Evolutionary conservation across 2,113 vertebrate genomes (phyloP), one percentile per base, ranked within the genome.

Genomic region (Zingel zingel): DNA sequence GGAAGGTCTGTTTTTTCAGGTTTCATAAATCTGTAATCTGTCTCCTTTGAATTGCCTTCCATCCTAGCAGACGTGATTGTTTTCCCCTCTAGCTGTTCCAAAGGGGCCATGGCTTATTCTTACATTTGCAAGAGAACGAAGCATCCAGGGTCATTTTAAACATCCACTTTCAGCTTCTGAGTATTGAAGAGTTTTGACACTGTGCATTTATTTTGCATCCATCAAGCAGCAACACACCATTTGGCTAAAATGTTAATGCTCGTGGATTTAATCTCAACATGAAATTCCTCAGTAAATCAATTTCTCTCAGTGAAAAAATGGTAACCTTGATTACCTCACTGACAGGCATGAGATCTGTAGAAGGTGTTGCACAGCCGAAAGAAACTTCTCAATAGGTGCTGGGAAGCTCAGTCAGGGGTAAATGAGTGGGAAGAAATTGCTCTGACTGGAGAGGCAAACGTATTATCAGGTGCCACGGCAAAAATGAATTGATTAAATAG

Each of bases 401-500:
- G 63, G 59, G 64, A 69, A 85, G 73, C 88, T 85, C 81, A 66
- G 77, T 67, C 65, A 79, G 56, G 73, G 85, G 72, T 77, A 74
- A 79, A 80, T 57, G 56, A 79, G 84, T 85, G 82, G 88, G 82
- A 80, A 72, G 86, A 77, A 77, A 84, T 71, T 65, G 87, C 79
- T 74, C 50, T 81, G 81, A 85, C 81, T 83, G 54, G 15, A 74
- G 74, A 84, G 74, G 71, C 65, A 74, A 85, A 88, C 78, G 66
- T 74, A 78, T 84, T 74, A 87, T 74, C 80, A 79, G 77, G 82
- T 77, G 57, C 71, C 63, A 62, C 61, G 43, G 75, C 71, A 45
- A 71, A 86, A 83, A 89, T 84, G 78, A 87, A 89, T 88, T 86
- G 83, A 88, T 78, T 84, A 79, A 89, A 81, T 76, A 86, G 71